These are phyloP conservation scores for Todus mexicanus DNA, from an alignment of 2,797 vertebrate species.

Conservation along the genomic window DNA sequence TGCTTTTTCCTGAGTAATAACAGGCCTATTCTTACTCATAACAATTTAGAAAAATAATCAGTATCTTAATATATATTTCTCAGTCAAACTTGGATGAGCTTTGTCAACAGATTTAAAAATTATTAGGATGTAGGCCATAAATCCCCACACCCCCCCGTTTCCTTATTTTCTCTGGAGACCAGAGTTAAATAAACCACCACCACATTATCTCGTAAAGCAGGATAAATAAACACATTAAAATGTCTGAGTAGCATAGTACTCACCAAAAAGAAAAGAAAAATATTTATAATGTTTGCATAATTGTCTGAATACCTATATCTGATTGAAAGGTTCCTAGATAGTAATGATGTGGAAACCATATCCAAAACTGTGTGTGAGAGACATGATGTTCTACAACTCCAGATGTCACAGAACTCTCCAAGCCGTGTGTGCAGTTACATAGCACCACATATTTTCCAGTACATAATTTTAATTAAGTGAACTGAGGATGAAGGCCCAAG, in stretches of 20 bases:
- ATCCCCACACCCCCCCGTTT: background rate
- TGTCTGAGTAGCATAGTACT: background rate
- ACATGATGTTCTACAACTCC: background rate
- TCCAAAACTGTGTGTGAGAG: background rate
- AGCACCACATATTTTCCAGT: background rate
- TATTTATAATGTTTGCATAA: conserved; percentile 45
- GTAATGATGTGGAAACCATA: background rate
- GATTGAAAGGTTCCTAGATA: conserved; percentile 40
- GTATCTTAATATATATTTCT: background rate
- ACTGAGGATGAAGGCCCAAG: background rate
- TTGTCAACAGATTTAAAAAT: background rate
- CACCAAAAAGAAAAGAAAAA: background rate
- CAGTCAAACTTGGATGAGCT: background rate
- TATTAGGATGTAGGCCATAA: background rate
- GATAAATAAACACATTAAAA: background rate
- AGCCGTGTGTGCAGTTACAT: background rate
- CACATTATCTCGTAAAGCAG: background rate
- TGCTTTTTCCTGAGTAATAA: background rate
- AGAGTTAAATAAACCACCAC: background rate
- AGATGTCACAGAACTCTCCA: background rate
- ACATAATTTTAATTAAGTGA: background rate
- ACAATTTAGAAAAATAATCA: background rate
- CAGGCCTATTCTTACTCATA: background rate
- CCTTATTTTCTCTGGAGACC: background rate
- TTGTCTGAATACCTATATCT: conserved; percentile 44